Percentiles rank a stretch among this genome's conserved stretches.
These are phyloP conservation scores for Augochlorella aurata DNA, from an alignment of 2,888 invertebrate genomes.

Conservation along the genomic window DNA sequence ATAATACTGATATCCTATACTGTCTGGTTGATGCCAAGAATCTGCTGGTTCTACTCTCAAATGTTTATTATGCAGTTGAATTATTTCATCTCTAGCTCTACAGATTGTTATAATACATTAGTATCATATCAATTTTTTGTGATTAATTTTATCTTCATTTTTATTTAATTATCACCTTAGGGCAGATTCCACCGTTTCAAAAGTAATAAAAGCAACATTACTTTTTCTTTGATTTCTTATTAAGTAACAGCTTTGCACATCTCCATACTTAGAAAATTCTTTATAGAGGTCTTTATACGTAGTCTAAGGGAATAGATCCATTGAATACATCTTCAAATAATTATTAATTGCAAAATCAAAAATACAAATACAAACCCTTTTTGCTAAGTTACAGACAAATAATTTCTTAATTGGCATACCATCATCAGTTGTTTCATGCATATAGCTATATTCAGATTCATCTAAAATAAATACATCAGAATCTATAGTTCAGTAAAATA, in stretches of 20 bases:
- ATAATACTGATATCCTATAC: constrained; percentile 75
- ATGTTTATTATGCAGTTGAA: constrained; percentile 75
- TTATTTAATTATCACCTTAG: constrained; percentile 80
- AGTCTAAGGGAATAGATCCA: constrained; percentile 79
- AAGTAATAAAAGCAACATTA: constrained; percentile 85
- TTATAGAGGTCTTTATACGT: constrained; percentile 83
- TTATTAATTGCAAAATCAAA: background rate
- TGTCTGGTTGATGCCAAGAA: constrained; percentile 85
- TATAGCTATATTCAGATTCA: background rate
- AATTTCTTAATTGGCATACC: constrained; percentile 85
- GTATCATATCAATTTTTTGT: background rate
- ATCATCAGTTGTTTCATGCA: constrained; percentile 82
- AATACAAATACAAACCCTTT: constrained; percentile 80
- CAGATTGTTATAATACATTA: constrained; percentile 28
- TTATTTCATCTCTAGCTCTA: constrained; percentile 68
- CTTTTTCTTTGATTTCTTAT: constrained; percentile 82
- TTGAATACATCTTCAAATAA: background rate
- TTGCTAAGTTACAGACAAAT: constrained; percentile 84
- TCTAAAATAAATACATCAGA: constrained; percentile 3
- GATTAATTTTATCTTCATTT: constrained; percentile 28
- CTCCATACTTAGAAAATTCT: constrained; percentile 84
- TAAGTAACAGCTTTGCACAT: constrained; percentile 84
- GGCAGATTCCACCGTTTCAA: constrained; percentile 83
- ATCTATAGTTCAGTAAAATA: background rate
- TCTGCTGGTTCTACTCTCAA: constrained; percentile 84